Evolutionary conservation across 1,140 invertebrate species (phyloP), one percentile per base, ranked within the genome.

Genomic region (Schlechtendalia chinensis): DNA sequence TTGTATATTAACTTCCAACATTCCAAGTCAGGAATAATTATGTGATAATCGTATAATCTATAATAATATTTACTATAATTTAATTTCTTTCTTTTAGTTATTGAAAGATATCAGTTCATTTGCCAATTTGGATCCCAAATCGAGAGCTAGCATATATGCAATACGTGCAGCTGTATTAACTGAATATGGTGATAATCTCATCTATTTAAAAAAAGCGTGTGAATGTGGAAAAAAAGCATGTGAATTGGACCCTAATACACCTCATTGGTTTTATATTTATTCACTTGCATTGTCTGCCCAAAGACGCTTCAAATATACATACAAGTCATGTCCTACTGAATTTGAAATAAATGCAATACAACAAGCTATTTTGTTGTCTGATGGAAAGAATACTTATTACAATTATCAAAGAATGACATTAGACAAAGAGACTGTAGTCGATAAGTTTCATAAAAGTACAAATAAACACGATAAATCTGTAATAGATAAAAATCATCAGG

Each of bases 251-350:
- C 74, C 74, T 47, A 79, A 39, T 45, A 59, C 54, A 47, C 61
- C 74, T 4, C 14, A 63, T 61, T 79, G 74, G 74, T 79, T 79
- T 79, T 79, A 79, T 79, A 47, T 79, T 10, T 24, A 59, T 61
- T 79, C 74, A 47, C 29, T 61, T 79, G n/a, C 27, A 24, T 59
- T 79, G 39, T 50, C 54, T 50, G 45, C 56, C 17, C 29, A 79
- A 79, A 79, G 74, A 14, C 32, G 27, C 8, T 47, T 50, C 11
- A 47, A 47, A 79, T 22, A 63, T 0, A 45, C 74, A 10, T 14
- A 29, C 24, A 79, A 79, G 12, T 79, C 74, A 11, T 16, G 17
- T 27, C 74, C 74, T 45, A 45, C 74, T 5, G 74, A 79, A 22
- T 45, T 27, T 45, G 74, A 79, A 61, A 61, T 24, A 79, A 61